phyloP scores from a whole-genome alignment of 2,113 vertebrate genomes.

The Anhinga anhinga region DNA sequence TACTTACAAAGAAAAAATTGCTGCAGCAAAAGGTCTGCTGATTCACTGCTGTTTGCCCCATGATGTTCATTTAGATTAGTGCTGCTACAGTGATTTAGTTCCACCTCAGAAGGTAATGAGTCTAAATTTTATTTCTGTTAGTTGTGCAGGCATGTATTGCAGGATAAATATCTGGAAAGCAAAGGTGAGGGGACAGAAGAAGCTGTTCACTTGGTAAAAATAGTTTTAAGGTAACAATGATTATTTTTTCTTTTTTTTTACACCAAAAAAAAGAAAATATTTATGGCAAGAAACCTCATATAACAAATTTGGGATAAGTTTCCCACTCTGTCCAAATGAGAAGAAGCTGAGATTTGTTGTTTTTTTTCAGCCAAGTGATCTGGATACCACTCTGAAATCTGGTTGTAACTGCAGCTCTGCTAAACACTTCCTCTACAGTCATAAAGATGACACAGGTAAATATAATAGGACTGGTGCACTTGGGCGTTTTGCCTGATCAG shows the following conservation, averaged over 20 bases:
- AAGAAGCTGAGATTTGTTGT: background rate
- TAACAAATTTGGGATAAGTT: background rate
- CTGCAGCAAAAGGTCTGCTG: conserved; percentile 11
- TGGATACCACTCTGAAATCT: background rate
- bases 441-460: background rate
- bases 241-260: background rate
- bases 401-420: background rate
- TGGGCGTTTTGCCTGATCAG: background rate
- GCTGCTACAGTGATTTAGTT: conserved; percentile 68
- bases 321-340: background rate
- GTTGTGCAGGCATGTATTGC: conserved; percentile 57
- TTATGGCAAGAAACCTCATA: background rate
- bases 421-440: background rate
- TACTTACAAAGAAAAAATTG: background rate
- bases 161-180: conserved; percentile 76
- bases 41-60: conserved; percentile 24
- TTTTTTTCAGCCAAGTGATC: background rate
- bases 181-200: conserved; percentile 68
- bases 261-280: background rate
- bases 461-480: background rate
- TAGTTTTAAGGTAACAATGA: background rate
- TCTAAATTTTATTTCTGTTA: conserved; percentile 63
- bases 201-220: conserved; percentile 56
- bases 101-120: conserved; percentile 66
- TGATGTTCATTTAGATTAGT: conserved; percentile 61